These are phyloP conservation scores for Cyrtonyx montezumae DNA, from an alignment of 2,113 vertebrate genomes.

Conservation along the genomic window DNA sequence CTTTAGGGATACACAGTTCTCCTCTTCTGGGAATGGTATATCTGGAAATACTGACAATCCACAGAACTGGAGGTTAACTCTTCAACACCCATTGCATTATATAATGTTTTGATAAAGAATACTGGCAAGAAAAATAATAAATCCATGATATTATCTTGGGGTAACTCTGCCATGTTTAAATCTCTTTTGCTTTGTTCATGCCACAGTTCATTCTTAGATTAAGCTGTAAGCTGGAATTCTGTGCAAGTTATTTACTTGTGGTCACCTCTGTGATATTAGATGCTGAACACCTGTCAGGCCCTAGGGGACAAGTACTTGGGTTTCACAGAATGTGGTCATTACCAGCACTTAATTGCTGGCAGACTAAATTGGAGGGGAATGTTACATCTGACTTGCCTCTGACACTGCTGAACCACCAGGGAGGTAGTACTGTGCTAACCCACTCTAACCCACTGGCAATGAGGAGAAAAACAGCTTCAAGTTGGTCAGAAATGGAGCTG, in stretches of 20 bases:
- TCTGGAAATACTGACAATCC: too few species aligned
- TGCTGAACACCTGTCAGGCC: background rate
- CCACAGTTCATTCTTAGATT: background rate
- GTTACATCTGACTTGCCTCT: background rate
- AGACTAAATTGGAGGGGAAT: background rate
- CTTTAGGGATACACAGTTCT: too few species aligned
- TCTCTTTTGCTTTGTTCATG: background rate
- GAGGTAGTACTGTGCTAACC: background rate
- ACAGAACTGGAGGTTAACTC: too few species aligned
- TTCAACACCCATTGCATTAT: too few species aligned
- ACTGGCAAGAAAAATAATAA: too few species aligned
- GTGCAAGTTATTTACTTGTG: background rate
- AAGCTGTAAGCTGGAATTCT: background rate
- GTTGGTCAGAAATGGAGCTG: background rate
- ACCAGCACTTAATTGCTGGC: background rate
- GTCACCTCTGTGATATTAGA: background rate
- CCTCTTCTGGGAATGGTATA: too few species aligned
- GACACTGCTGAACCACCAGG: background rate
- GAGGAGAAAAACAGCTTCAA: background rate
- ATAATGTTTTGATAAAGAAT: too few species aligned
- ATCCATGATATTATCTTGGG: too few species aligned
- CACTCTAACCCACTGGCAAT: background rate
- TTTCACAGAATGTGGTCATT: background rate
- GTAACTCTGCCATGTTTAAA: background rate
- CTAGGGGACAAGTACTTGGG: background rate